A percentile compares a stretch with the other conserved stretches of the same genome.
phyloP scores from a whole-genome alignment of 2,888 invertebrate species.

The Ophion ventricosus region DNA sequence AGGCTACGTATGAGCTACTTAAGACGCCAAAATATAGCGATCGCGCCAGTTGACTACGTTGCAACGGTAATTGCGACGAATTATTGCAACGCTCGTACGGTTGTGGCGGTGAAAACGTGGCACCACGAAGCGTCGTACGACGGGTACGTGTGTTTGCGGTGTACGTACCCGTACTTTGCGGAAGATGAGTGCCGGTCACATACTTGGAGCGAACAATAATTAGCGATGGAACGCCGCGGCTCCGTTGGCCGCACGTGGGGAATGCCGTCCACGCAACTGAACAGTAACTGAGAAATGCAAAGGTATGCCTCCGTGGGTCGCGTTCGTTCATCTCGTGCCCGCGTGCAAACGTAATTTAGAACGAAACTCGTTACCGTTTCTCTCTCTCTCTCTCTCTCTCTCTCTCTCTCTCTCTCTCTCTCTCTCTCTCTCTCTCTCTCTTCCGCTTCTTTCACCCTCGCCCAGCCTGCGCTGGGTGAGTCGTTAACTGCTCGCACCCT shows the following conservation, averaged over 20 bases:
- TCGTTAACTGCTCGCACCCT: constrained; percentile 49
- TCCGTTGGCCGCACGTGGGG: constrained; percentile 64
- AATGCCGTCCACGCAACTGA: constrained; percentile 67
- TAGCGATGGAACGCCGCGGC: constrained; percentile 65
- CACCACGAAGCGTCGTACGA: constrained; percentile 6
- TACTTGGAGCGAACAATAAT: constrained; percentile 74
- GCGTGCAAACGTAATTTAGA: constrained; percentile 70
- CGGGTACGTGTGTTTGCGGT: constrained; percentile 9
- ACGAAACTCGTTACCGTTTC: constrained; percentile 72
- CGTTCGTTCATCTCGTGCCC: constrained; percentile 33
- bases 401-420: neutral
- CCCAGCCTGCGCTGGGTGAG: constrained; percentile 13
- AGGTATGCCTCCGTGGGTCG: constrained; percentile 63
- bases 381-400: constrained; percentile 15
- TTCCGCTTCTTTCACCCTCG: neutral
- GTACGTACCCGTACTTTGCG: constrained; percentile 25
- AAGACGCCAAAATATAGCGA: constrained; percentile 70
- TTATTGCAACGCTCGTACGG: constrained; percentile 71
- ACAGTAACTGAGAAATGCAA: constrained; percentile 71
- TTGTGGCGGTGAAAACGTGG: constrained; percentile 39
- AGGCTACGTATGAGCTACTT: constrained; percentile 34
- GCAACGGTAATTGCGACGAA: constrained; percentile 75
- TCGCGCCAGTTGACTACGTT: constrained; percentile 71
- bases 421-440: neutral
- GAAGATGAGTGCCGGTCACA: constrained; percentile 59